Base-by-base conservation (phyloP, 2,888 invertebrate species). In the Mycalesis mineus region DNA sequence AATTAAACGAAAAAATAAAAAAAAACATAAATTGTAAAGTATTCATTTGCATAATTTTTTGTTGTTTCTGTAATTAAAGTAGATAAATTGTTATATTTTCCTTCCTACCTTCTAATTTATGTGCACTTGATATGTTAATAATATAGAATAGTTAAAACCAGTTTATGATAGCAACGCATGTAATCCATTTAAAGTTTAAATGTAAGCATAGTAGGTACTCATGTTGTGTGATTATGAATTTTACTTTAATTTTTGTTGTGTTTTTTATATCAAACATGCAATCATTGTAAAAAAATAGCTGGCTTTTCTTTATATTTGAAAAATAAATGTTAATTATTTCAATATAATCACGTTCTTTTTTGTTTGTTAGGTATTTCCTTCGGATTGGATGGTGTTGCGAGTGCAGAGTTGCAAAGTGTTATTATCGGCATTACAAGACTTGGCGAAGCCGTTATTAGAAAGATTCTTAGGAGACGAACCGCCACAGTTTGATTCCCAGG, bases 301-400 rank as follows among this genome's bases (percentile, higher is more conserved):
- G n/a, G n/a, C n/a, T n/a, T n/a, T n/a, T n/a, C n/a, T n/a, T n/a
- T n/a, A n/a, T n/a, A n/a, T n/a, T n/a, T n/a, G n/a, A n/a, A n/a
- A n/a, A n/a, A n/a, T n/a, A n/a, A n/a, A n/a, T n/a, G n/a, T n/a
- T n/a, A n/a, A n/a, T n/a, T n/a, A n/a, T n/a, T n/a, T n/a, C n/a
- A n/a, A n/a, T n/a, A n/a, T 49, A 9, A 28, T 50, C 29, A 44
- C 13, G n/a, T 39, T 51, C 49, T 22, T 28, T 36, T 55, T 8
- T 2, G 11, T 37, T 37, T 59, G 52, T 7, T 62, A 91, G 88
- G 93, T 95, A 0, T 98, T 96, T 70, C 96, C 97, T 1, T 91
- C 93, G 0, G 97, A 98, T 76, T 98, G 98, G 98, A 91, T 97
- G 67, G 93, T 97, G 9, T 94, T 98, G 79, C 93, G 95, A 74